Conservation (phyloP, 2,797 vertebrate species). For the Oryzias sinensis region DNA sequence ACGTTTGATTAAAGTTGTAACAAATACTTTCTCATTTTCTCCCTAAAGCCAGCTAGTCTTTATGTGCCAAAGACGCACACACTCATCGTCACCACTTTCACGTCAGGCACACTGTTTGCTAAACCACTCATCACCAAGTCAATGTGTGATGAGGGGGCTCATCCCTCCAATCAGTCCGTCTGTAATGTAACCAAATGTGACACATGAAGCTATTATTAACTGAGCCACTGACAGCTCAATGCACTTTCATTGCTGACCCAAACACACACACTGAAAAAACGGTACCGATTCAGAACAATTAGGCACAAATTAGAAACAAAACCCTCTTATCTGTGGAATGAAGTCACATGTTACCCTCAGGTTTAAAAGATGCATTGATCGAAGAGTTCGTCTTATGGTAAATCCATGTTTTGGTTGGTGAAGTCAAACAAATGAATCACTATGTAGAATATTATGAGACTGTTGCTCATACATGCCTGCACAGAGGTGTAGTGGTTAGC, state of each 20-base stretch:
- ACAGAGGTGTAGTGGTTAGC: no score
- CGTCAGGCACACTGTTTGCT: constrained; percentile 25
- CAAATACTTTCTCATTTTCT: constrained; percentile 36
- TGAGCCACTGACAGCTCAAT: constrained; percentile 16
- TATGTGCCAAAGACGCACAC: constrained; percentile 23
- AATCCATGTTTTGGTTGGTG: no score
- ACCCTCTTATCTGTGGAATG: no score
- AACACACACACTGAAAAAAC: no score
- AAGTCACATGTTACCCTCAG: no score
- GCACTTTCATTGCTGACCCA: background rate
- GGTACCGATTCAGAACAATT: no score
- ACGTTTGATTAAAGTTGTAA: constrained; percentile 51
- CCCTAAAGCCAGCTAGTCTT: constrained; percentile 23
- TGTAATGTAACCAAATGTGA: constrained; percentile 56
- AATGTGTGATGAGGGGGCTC: constrained; percentile 39
- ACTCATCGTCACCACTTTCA: background rate
- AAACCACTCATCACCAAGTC: constrained; percentile 61
- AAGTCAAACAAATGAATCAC: no score
- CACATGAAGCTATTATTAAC: constrained; percentile 65
- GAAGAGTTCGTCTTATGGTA: no score
- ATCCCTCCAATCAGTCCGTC: constrained; percentile 55
- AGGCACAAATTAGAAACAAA: no score
- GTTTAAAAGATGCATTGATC: no score
- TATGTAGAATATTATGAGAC: no score
- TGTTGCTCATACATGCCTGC: no score